Percentiles rank a stretch among this genome's conserved stretches.
phyloP scores from a whole-genome alignment of 2,888 invertebrate species.

The Scrobipalpa costella region DNA sequence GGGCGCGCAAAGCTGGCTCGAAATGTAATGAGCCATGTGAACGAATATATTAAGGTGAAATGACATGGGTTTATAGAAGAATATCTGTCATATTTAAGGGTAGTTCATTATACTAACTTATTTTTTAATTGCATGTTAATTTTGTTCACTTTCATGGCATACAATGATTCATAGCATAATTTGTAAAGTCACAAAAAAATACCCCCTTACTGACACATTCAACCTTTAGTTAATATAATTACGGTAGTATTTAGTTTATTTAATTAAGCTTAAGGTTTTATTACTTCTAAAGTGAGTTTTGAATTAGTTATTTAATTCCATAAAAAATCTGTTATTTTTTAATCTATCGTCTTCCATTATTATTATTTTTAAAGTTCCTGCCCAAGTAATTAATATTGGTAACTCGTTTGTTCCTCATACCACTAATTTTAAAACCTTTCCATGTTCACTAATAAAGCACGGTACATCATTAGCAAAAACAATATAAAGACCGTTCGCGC shows the following conservation, averaged over 20 bases:
- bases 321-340: too few species aligned
- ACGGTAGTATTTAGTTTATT: too few species aligned
- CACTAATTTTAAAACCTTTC: not conserved
- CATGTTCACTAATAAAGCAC: not conserved
- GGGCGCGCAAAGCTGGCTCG: conserved; percentile 53
- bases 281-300: too few species aligned
- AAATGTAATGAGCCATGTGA: conserved; percentile 50
- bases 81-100: conserved; percentile 26
- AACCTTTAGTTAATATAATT: too few species aligned
- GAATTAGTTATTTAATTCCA: too few species aligned
- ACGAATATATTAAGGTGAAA: conserved; percentile 51
- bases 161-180: not conserved
- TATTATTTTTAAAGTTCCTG: too few species aligned
- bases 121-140: conserved; percentile 5
- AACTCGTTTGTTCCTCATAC: not conserved
- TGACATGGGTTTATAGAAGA: conserved; percentile 24
- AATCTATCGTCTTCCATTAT: too few species aligned
- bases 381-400: too few species aligned
- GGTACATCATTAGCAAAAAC: conserved; percentile 35
- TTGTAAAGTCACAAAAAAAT: too few species aligned
- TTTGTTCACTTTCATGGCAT: not conserved
- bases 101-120: conserved; percentile 7
- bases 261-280: too few species aligned
- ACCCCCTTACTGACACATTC: too few species aligned
- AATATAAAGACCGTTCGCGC: conserved; percentile 47